Conservation (phyloP, 2,888 invertebrate genomes). For the Drosophila rubida region DNA sequence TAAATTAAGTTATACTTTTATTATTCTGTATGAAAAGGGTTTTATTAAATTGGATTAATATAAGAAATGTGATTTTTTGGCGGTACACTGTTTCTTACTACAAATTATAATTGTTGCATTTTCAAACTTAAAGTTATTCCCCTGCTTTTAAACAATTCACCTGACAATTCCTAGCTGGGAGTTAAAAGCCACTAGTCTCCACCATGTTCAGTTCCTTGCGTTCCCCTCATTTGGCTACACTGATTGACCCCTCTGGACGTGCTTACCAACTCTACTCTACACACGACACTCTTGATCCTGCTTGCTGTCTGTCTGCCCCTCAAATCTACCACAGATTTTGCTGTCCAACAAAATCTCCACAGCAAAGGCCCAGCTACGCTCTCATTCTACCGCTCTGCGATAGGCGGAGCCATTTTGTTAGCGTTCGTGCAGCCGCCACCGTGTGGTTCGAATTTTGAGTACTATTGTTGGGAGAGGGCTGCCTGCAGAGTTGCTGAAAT, state of each 20-base stretch:
- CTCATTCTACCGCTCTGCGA: slow-evolving; percentile 43
- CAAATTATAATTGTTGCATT: background rate
- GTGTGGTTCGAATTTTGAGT: slow-evolving; percentile 17
- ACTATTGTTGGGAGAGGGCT: slow-evolving; percentile 20
- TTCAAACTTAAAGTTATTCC: background rate
- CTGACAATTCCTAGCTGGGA: background rate
- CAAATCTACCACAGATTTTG: slow-evolving; percentile 19
- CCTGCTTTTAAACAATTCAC: slow-evolving; percentile 6
- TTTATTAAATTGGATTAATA: no score
- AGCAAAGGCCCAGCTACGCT: slow-evolving; percentile 7
- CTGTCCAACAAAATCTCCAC: slow-evolving; percentile 2
- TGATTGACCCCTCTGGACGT: slow-evolving; percentile 19
- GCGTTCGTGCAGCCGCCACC: slow-evolving; percentile 30
- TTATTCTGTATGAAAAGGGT: no score
- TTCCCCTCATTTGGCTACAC: slow-evolving; percentile 3
- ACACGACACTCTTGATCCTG: slow-evolving; percentile 21
- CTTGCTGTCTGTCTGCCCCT: slow-evolving; percentile 38
- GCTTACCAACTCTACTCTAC: slow-evolving; percentile 6
- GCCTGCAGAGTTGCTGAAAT: slow-evolving; percentile 8
- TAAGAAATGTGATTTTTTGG: no score
- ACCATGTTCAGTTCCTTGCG: slow-evolving; percentile 11
- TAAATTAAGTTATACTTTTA: background rate
- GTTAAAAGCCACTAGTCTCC: slow-evolving; percentile 23
- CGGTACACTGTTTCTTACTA: no score
- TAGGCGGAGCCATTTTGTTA: slow-evolving; percentile 58